phyloP scores from a whole-genome alignment of 2,888 invertebrate species.

The Papilio protenor region DNA sequence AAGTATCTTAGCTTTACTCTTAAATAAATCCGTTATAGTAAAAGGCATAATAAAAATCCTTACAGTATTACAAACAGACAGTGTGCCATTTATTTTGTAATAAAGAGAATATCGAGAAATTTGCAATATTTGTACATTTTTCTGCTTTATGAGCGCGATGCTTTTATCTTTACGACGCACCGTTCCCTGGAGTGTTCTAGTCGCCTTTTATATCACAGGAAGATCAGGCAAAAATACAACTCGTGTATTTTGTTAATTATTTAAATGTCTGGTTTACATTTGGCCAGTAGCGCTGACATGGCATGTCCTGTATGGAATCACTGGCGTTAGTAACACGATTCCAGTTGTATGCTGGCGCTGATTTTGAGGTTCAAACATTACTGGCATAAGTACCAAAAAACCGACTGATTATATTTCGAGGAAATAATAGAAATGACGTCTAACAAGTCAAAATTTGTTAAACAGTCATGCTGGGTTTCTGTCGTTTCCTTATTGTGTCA shows the following conservation, averaged over 20 bases:
- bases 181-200: not conserved
- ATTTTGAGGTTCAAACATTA: too few relatives aligned
- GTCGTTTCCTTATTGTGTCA: too few relatives aligned
- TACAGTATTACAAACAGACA: not conserved
- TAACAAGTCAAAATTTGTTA: not conserved
- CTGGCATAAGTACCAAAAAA: not conserved
- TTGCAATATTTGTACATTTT: not conserved
- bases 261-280: too few relatives aligned
- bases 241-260: too few relatives aligned
- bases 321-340: too few relatives aligned
- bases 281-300: too few relatives aligned
- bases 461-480: not conserved
- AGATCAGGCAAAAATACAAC: not conserved
- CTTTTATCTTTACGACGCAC: constrained; percentile 13
- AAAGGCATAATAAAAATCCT: not conserved
- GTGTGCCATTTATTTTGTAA: not conserved
- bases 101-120: not conserved
- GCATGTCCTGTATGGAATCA: too few relatives aligned
- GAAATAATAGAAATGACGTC: not conserved
- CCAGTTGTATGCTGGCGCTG: too few relatives aligned
- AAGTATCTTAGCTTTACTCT: not conserved
- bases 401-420: not conserved
- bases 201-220: not conserved
- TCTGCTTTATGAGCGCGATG: constrained; percentile 10
- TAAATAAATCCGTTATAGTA: not conserved